phyloP scores from a whole-genome alignment of 2,888 invertebrate species.

The Pristionchus arcanus region DNA sequence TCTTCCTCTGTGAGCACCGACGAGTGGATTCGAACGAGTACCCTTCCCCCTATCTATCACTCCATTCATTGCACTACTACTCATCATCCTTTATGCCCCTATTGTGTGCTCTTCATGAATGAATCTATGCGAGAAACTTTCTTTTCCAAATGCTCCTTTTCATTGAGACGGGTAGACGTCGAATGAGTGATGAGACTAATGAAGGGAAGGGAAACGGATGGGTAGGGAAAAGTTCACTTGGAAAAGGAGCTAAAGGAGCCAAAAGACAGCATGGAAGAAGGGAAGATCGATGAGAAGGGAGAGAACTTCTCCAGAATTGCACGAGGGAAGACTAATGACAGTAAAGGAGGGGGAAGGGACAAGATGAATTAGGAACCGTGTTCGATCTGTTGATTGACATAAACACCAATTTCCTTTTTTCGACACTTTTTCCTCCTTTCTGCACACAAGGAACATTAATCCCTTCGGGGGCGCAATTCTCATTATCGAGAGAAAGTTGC shows the following conservation, averaged over 20 bases:
- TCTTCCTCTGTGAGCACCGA: neutral
- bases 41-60: neutral
- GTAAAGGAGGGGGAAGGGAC: neutral
- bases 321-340: constrained; percentile 4
- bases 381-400: constrained; percentile 7
- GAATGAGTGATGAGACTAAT: constrained; percentile 36
- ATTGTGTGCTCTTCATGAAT: constrained; percentile 36
- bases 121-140: constrained; percentile 29
- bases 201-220: constrained; percentile 33
- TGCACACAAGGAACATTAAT: neutral
- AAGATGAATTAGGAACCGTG: neutral
- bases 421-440: neutral
- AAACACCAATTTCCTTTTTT: neutral
- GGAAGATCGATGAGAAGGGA: neutral
- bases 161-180: constrained; percentile 30
- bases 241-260: neutral
- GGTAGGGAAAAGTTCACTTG: constrained; percentile 17
- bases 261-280: constrained; percentile 27
- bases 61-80: constrained; percentile 1
- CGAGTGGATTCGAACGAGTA: constrained; percentile 12
- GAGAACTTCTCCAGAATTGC: constrained; percentile 16
- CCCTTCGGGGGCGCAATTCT: constrained; percentile 1
- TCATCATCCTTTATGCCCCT: neutral
- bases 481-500: neutral
- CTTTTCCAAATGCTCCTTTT: constrained; percentile 3